phyloP scores from a whole-genome alignment of 2,888 invertebrate species.

The Lathronympha strigana region DNA sequence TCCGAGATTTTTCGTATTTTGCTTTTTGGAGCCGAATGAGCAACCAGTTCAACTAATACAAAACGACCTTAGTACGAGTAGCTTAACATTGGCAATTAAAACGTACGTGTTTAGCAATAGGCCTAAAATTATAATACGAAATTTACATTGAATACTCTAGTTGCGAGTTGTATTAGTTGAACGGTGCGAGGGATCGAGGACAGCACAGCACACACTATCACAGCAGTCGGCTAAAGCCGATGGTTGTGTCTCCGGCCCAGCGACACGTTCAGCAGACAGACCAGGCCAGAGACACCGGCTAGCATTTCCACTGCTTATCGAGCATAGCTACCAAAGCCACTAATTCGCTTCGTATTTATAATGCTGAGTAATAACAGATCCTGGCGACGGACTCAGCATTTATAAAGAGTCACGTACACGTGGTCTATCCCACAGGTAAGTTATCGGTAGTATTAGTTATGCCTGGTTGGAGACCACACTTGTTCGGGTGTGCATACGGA shows the following conservation, averaged over 20 bases:
- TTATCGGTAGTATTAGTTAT: neutral
- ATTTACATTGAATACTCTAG: constrained; percentile 50
- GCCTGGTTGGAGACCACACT: neutral
- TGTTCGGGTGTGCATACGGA: neutral
- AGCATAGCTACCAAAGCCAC: neutral
- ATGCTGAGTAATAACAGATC: too few species aligned
- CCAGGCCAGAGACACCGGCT: constrained; percentile 10
- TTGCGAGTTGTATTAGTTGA: constrained; percentile 56
- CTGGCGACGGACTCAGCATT: too few species aligned
- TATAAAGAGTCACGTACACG: too few species aligned
- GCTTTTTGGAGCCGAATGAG: constrained; percentile 46
- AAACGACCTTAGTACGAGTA: constrained; percentile 55
- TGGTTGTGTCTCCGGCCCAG: constrained; percentile 54
- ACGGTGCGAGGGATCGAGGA: constrained; percentile 64
- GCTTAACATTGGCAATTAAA: constrained; percentile 54
- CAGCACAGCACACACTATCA: constrained; percentile 82
- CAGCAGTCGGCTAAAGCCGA: constrained; percentile 72
- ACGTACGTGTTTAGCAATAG: constrained; percentile 68
- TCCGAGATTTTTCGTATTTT: constrained; percentile 25
- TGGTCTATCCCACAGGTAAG: neutral
- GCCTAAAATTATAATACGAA: constrained; percentile 56
- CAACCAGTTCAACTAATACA: constrained; percentile 63
- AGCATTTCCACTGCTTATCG: neutral
- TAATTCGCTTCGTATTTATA: too few species aligned
- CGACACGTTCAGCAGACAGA: constrained; percentile 41